Evolutionary conservation across 1,140 invertebrate genomes (phyloP), one percentile per base, ranked within the genome.

Genomic region (Conopomorpha cramerella): DNA sequence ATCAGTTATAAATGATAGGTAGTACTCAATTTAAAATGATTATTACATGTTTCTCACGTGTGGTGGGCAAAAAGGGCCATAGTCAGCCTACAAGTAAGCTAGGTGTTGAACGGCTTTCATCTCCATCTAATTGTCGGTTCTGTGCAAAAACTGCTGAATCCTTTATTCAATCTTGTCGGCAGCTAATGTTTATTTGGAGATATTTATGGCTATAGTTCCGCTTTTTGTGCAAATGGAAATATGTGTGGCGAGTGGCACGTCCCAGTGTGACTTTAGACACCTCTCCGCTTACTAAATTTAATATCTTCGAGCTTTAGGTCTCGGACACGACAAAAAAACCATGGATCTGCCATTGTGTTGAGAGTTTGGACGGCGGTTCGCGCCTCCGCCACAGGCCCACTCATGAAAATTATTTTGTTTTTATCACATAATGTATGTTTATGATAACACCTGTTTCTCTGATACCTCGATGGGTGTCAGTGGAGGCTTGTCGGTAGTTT

Each of bases 181-280:
- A 60, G 67, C 70, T 72, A 72, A 71, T 70, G 67, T 70, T 76
- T 76, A 72, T 72, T 76, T 76, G 65, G 67, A 76, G 65, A 76
- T 76, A 72, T 76, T 76, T 76, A 76, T 76, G 71, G 67, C 62
- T 68, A 76, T 72, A 72, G 71, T 76, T 76, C 67, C 60, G 67
- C 71, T 76, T 76, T 76, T 76, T 72, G 67, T 67, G 53, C 49
- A 42, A 59, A 65, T 62, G 71, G 60, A 76, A 76, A 72, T 72
- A 72, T 72, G 67, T 72, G 67, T 72, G 71, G 67, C 71, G 71
- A 66, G 65, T 76, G 65, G 66, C 71, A 72, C 71, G 71, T 76
- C 71, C 64, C 60, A 67, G 67, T 60, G 71, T 68, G 71, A 76
- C 72, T 76, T 71, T 56, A 63, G 67, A 76, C 71, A 76, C 71